phyloP scores from a whole-genome alignment of 2,888 invertebrate genomes.

The Ditylenchus weischeri region DNA sequence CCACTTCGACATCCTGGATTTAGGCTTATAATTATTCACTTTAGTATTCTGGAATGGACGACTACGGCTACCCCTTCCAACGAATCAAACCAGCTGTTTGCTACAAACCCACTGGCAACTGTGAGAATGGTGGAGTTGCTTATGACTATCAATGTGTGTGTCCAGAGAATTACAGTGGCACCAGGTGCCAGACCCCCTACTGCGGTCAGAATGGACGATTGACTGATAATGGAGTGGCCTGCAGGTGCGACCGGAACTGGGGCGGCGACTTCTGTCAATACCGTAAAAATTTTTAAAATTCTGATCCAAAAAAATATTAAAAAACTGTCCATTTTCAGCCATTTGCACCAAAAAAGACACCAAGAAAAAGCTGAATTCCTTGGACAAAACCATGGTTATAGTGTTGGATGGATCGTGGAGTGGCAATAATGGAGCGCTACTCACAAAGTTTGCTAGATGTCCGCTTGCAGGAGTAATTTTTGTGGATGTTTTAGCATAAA shows the following conservation, averaged over 20 bases:
- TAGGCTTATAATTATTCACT: no score
- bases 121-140: slow-evolving; percentile 44
- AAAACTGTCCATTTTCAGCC: background rate
- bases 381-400: slow-evolving; percentile 16
- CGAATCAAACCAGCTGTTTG: slow-evolving; percentile 40
- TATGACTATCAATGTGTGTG: slow-evolving; percentile 10
- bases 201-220: background rate
- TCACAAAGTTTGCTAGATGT: background rate
- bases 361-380: background rate
- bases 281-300: background rate
- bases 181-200: background rate
- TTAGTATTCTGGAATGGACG: slow-evolving; percentile 37
- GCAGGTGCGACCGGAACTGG: background rate
- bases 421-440: background rate
- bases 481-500: background rate
- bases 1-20: no score
- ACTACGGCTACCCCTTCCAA: slow-evolving; percentile 42
- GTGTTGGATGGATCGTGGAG: slow-evolving; percentile 14
- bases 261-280: slow-evolving; percentile 6
- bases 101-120: slow-evolving; percentile 24
- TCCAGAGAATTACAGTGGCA: slow-evolving; percentile 1
- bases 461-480: background rate
- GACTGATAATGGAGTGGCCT: background rate
- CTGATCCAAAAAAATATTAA: background rate
- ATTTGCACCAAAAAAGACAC: background rate